These are phyloP conservation scores for Edolisoma coerulescens DNA, from an alignment of 2,113 vertebrate species.

Conservation along the genomic window DNA sequence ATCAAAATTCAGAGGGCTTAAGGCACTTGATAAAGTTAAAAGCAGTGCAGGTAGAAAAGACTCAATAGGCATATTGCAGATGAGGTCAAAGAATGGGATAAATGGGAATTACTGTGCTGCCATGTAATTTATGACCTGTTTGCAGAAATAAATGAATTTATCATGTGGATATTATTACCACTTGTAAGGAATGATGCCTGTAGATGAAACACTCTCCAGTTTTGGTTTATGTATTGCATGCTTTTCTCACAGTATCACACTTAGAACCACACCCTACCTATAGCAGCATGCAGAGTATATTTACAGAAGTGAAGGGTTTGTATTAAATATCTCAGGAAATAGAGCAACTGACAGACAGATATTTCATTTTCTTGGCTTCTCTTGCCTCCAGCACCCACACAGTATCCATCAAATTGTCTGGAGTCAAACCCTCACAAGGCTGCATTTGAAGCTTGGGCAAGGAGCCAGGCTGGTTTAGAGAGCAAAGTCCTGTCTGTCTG, in stretches of 20 bases:
- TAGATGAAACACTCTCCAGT: background rate
- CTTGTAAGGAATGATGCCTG: background rate
- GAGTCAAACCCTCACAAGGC: background rate
- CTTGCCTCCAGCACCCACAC: constrained; percentile 8
- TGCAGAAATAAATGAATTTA: background rate
- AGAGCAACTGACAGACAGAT: constrained; percentile 8
- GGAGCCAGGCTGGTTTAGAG: background rate
- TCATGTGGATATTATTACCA: background rate
- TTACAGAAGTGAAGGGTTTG: constrained; percentile 9
- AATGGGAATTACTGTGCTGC: background rate
- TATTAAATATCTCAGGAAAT: background rate
- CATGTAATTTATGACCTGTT: background rate
- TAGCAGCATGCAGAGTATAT: background rate
- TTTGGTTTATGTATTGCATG: background rate
- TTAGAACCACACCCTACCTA: background rate
- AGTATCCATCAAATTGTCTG: constrained; percentile 1
- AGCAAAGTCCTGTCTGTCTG: background rate
- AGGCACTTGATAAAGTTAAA: background rate
- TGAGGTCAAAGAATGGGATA: background rate
- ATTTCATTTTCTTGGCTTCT: constrained; percentile 5
- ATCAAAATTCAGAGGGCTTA: background rate
- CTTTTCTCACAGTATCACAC: background rate
- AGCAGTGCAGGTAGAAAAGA: background rate
- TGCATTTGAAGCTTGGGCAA: background rate
- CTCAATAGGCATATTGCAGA: background rate